Percentiles rank a stretch among this genome's conserved stretches.
phyloP scores from a whole-genome alignment of 2,888 invertebrate genomes.

The Calameuta filiformis region DNA sequence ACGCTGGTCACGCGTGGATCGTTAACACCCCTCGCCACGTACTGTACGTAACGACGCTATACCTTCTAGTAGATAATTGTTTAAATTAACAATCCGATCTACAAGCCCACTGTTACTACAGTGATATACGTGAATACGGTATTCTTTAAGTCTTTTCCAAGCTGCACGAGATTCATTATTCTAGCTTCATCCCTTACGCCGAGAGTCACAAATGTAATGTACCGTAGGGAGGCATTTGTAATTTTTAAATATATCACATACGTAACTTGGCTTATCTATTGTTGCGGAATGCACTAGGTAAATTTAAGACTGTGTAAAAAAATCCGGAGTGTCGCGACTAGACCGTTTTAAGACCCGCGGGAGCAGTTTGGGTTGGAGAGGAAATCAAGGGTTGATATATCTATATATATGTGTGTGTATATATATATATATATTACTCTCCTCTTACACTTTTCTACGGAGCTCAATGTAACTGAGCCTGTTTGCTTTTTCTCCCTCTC shows the following conservation, averaged over 20 bases:
- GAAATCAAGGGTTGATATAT: neutral
- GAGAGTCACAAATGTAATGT: neutral
- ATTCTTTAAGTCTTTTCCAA: neutral
- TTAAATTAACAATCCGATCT: constrained; percentile 28
- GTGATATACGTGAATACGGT: neutral
- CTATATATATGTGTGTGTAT: too few species aligned
- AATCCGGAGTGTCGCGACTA: neutral
- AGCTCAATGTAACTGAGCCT: neutral
- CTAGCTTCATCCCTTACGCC: neutral
- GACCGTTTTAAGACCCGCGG: neutral
- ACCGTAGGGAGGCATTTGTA: neutral
- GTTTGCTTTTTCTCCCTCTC: constrained; percentile 15
- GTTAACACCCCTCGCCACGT: constrained; percentile 32
- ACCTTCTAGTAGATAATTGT: constrained; percentile 26
- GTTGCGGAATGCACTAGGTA: neutral
- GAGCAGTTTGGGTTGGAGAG: neutral
- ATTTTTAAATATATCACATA: neutral
- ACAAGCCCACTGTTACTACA: neutral
- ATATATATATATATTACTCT: too few species aligned
- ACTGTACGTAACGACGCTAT: constrained; percentile 29
- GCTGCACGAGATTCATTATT: neutral
- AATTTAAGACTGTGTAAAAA: neutral
- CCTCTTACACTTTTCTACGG: neutral
- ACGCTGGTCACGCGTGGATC: constrained; percentile 32
- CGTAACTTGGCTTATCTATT: neutral